Evolutionary conservation across 2,113 vertebrate genomes (phyloP).

Genomic region (Numida meleagris): DNA sequence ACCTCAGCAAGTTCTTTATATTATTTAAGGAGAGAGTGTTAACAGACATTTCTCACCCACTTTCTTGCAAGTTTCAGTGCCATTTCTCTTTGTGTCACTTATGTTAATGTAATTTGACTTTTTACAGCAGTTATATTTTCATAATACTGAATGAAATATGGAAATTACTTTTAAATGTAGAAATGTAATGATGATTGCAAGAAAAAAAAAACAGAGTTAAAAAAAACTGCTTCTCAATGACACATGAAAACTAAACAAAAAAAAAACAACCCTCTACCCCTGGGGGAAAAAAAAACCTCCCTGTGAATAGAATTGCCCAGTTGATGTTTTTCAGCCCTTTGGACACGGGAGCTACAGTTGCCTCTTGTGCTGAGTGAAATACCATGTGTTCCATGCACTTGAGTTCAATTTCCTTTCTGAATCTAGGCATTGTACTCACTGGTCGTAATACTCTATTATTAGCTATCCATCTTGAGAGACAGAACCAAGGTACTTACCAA

Average conservation of each 20-base stretch:
- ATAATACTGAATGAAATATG: not conserved
- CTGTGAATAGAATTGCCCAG: not conserved
- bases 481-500: not conserved
- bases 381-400: not conserved
- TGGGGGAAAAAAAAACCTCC: not conserved
- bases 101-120: not conserved
- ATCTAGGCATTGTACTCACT: not conserved
- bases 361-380: not conserved
- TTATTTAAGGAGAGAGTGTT: not conserved
- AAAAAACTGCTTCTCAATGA: not conserved
- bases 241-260: not conserved
- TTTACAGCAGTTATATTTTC: not conserved
- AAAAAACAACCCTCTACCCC: not conserved
- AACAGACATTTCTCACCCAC: not conserved
- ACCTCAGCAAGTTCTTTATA: not conserved
- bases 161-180: not conserved
- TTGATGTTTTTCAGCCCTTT: not conserved
- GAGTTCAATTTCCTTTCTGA: not conserved
- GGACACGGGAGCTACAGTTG: not conserved
- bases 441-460: not conserved
- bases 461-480: not conserved
- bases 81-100: not conserved
- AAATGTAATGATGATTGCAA: not conserved
- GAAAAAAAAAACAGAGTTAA: not conserved
- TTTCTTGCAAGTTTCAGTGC: not conserved